phyloP scores from a whole-genome alignment of 1,140 invertebrate species.

The Bicyclus anynana region DNA sequence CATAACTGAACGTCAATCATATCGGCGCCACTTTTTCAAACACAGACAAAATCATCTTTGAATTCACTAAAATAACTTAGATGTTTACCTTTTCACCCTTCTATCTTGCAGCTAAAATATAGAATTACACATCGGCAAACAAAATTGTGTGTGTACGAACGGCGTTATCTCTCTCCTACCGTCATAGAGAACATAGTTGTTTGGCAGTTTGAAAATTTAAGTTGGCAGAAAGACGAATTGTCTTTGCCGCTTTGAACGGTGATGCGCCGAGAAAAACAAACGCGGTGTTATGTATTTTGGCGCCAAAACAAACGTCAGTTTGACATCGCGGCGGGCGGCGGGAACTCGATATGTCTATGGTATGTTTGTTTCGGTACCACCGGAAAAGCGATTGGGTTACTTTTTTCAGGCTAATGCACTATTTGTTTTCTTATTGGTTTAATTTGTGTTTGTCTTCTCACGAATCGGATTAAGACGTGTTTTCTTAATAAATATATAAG shows the following conservation, averaged over 20 bases:
- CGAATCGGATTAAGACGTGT: conserved; percentile 13
- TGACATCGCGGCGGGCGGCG: conserved; percentile 72
- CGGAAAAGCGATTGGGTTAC: conserved; percentile 68
- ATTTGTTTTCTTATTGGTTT: conserved; percentile 36
- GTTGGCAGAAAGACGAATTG: conserved; percentile 43
- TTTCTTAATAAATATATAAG: conserved; percentile 7
- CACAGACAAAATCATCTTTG: conserved; percentile 55
- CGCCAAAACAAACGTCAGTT: conserved; percentile 73
- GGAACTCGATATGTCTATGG: conserved; percentile 67
- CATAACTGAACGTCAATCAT: conserved; percentile 60
- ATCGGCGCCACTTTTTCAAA: conserved; percentile 69
- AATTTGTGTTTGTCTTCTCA: conserved; percentile 35
- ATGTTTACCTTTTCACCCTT: conserved; percentile 74
- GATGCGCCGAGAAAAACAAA: conserved; percentile 74
- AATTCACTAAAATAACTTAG: conserved; percentile 71
- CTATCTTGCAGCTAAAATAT: conserved; percentile 71
- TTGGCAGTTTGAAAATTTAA: conserved; percentile 24
- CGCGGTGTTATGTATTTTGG: conserved; percentile 73
- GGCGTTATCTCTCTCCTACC: conserved; percentile 23
- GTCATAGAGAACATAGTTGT: conserved; percentile 41
- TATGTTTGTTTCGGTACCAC: conserved; percentile 64
- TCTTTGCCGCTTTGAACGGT: conserved; percentile 51
- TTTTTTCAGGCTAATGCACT: conserved; percentile 50
- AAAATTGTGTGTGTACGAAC: conserved; percentile 17
- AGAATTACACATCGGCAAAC: conserved; percentile 66